Evolutionary conservation across 2,797 vertebrate species (phyloP), one percentile per base, ranked within the genome.

Genomic region (Diplodus sargus): DNA sequence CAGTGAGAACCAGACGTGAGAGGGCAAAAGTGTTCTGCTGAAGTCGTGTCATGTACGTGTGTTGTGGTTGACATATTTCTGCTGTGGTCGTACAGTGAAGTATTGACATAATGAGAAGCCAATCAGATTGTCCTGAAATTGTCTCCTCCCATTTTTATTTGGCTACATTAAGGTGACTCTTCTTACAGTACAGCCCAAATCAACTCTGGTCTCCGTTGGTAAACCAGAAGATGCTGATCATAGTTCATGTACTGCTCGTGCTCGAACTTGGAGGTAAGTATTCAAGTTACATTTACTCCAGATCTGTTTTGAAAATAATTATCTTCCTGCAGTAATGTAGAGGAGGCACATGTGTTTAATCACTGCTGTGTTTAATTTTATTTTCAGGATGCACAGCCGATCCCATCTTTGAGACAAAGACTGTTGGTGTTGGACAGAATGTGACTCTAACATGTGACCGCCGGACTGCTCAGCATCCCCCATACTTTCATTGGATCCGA

Each of bases 401-500:
- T 64, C 60, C 15, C 11, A 20, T 4, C 2, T 63, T 71, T 43
- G 61, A n/a, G 18, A 63, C 22, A 39, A 45, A 51, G 30, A 63
- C 62, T 28, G 71, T 51, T 59, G 17, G 1, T 61, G 61, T 62
- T 47, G 79, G 75, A 62, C 5, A 82, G 2, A 7, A 16, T 70
- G 75, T 82, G 70, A 71, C 45, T 63, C 30, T 85, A 6, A 47
- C 14, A 0, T 85, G 83, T 76, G 2, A 28, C 2, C 53, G 60
- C 1, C 4, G 66, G 5, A 11, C 2, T 16, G 25, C 39, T 8
- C 2, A 0, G 4, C 0, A 0, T 0, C 0, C 0, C 7, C 0
- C 0, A 1, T 1, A 2, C 0, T 54, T 84, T 0, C 71, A 58
- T 53, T 91, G 86, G 86, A 71, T 89, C 45, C 80, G 75, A 12